These are phyloP conservation scores for Lepidurus arcticus DNA, from an alignment of 1,140 invertebrate species.

Conservation along the genomic window DNA sequence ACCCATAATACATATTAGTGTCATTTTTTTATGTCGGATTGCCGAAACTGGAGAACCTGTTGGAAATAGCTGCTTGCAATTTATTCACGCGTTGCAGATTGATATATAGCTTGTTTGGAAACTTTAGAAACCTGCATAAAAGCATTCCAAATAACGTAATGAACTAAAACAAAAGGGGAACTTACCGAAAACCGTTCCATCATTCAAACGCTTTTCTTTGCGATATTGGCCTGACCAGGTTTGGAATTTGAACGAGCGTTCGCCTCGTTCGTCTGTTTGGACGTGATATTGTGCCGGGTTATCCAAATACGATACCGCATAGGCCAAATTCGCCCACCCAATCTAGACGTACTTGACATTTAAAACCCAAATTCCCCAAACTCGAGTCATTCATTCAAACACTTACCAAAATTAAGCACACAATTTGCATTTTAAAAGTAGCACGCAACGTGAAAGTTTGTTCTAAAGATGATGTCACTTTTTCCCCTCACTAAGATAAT, in stretches of 20 bases:
- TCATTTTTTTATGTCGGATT: too few relatives aligned
- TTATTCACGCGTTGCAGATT: too few relatives aligned
- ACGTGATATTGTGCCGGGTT: slow-evolving; percentile 72
- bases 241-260: slow-evolving; percentile 55
- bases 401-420: slow-evolving; percentile 1
- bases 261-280: slow-evolving; percentile 82
- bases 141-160: neutral
- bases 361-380: neutral
- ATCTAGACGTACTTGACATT: slow-evolving; percentile 2
- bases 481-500: neutral
- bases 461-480: neutral
- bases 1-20: too few relatives aligned
- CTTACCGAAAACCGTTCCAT: slow-evolving; percentile 1
- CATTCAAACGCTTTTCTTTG: slow-evolving; percentile 67
- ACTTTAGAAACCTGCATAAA: too few relatives aligned
- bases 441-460: neutral
- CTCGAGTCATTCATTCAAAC: neutral
- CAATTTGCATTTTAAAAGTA: neutral
- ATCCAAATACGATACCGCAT: slow-evolving; percentile 34
- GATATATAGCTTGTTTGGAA: too few relatives aligned
- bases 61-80: too few relatives aligned
- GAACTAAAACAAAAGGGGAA: neutral
- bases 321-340: neutral
- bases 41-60: too few relatives aligned
- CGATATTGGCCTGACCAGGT: slow-evolving; percentile 80